Percentiles rank a stretch among this genome's conserved stretches.
Conservation (phyloP, 2,888 invertebrate species). For the Netelia virgata region DNA sequence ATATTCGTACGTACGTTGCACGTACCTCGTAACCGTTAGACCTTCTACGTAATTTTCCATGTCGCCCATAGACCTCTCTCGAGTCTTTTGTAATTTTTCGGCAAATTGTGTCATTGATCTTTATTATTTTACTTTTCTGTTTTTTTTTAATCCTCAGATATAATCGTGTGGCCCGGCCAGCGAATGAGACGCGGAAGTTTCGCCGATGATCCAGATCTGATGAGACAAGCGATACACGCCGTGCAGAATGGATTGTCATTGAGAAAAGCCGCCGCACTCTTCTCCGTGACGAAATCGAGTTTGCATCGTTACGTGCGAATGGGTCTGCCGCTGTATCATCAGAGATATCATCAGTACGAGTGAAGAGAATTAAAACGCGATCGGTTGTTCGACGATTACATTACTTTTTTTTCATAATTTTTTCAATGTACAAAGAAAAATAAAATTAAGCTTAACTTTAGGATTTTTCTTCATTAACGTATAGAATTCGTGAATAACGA, state of each 20-base stretch:
- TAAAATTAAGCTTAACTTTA: neutral
- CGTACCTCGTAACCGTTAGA: neutral
- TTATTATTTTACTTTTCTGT: conserved; percentile 30
- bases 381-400: neutral
- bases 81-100: neutral
- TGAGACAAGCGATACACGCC: conserved; percentile 75
- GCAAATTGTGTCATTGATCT: neutral
- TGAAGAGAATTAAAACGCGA: conserved; percentile 17
- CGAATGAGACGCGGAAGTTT: conserved; percentile 36
- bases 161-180: conserved; percentile 21
- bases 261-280: conserved; percentile 76
- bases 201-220: conserved; percentile 57
- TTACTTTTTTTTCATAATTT: conserved; percentile 1
- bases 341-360: neutral
- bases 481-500: neutral
- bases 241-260: conserved; percentile 78
- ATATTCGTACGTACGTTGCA: neutral
- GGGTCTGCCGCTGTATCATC: conserved; percentile 15
- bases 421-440: conserved; percentile 9
- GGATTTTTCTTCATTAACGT: neutral
- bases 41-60: neutral
- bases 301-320: conserved; percentile 77
- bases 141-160: conserved; percentile 44
- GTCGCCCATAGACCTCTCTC: neutral
- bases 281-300: conserved; percentile 77